Evolutionary conservation across 2,113 vertebrate species (phyloP), one percentile per base, ranked within the genome.

Genomic region (Sialia sialis): DNA sequence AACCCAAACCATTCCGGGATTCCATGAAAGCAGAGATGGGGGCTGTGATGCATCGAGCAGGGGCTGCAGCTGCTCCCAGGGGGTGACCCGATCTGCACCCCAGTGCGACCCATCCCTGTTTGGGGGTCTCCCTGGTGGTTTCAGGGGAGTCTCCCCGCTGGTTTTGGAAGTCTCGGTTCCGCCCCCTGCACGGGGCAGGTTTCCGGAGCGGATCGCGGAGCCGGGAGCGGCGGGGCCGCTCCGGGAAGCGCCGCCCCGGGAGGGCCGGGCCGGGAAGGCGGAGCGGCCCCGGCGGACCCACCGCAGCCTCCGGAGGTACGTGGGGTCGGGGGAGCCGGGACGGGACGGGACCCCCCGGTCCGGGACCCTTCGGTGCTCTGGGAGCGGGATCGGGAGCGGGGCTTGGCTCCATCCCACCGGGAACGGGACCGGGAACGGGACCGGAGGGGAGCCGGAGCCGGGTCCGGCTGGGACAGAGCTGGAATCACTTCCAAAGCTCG

Each of bases 111-210:
- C 13, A 13, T 27, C 2, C 13, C 23, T 5, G 0, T 2, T 11
- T 6, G 1, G 36, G 76, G 55, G 6, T 30, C 7, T 63, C 67
- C 18, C 41, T 1, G 1, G 30, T 1, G 44, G 4, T 9, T 14
- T 27, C 21, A 2, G 51, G 6, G 39, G 19, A 17, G 5, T 17
- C 4, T 55, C 66, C 34, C 6, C 1, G 0, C 2, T 2, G 30
- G 0, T 34, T 30, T 1, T 0, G 26, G 18, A 3, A 36, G 15
- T 5, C 22, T 7, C 5, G 1, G 11, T 5, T 1, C 52, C n/a
- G 27, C n/a, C 32, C 30, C 21, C 30, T 3, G 2, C 16, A 0
- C 22, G 6, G 15, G 5, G 25, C 22, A 14, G 32, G 9, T 1
- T 30, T 38, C 68, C 38, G 86, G 86, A 66, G 44, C 38, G 16